phyloP scores from a whole-genome alignment of 2,797 vertebrate species.

The Xenopus petersii region DNA sequence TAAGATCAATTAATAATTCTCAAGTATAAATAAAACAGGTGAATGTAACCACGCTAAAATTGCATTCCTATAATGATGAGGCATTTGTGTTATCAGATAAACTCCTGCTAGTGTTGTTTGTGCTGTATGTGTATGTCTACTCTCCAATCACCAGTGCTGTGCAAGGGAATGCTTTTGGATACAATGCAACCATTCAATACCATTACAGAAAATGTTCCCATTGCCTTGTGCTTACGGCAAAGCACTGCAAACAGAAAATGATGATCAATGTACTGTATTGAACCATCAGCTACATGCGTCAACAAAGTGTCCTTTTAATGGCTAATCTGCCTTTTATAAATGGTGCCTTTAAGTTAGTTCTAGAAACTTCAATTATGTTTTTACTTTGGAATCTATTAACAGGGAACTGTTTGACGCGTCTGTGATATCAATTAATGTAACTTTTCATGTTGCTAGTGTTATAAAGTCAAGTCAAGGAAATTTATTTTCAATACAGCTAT shows the following conservation, averaged over 20 bases:
- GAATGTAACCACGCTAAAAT: no score
- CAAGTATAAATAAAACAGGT: no score
- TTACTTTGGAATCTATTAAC: neutral
- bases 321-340: slow-evolving; percentile 30
- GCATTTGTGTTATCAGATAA: no score
- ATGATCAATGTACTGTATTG: slow-evolving; percentile 46
- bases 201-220: slow-evolving; percentile 25
- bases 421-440: no score
- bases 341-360: slow-evolving; percentile 17
- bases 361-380: neutral
- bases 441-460: no score
- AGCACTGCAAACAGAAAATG: slow-evolving; percentile 33
- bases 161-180: slow-evolving; percentile 20
- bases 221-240: slow-evolving; percentile 35
- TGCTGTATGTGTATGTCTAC: neutral
- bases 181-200: slow-evolving; percentile 21
- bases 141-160: slow-evolving; percentile 13
- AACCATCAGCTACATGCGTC: slow-evolving; percentile 43
- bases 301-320: slow-evolving; percentile 22
- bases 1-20: no score
- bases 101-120: no score
- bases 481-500: no score
- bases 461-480: no score
- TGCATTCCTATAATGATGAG: no score
- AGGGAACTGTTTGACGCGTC: no score